Evolutionary conservation across 2,888 invertebrate species (phyloP).

Genomic region (Nemotelus nigrinus): DNA sequence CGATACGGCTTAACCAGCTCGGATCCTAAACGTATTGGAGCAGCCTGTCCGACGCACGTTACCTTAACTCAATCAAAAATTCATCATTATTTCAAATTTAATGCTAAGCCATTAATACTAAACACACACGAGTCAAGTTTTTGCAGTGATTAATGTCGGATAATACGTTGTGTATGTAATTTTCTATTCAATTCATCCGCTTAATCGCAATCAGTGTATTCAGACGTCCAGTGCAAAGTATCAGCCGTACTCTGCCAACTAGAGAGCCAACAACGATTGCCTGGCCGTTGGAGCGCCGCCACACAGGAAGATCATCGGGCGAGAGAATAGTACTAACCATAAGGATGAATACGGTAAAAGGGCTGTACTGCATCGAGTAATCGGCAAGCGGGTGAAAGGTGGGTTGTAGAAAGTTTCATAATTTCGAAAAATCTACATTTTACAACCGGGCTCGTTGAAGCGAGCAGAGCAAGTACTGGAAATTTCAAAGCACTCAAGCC

Average conservation of each 20-base stretch:
- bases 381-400: background rate
- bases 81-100: background rate
- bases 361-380: background rate
- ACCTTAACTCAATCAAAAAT: slow-evolving; percentile 5
- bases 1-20: too few relatives aligned
- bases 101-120: background rate
- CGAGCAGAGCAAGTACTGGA: too few relatives aligned
- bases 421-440: background rate
- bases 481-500: background rate
- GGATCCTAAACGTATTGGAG: too few relatives aligned
- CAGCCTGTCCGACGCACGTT: background rate
- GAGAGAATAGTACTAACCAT: too few relatives aligned
- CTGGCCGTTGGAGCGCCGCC: too few relatives aligned
- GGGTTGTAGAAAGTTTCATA: slow-evolving; percentile 12
- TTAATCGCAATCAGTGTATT: slow-evolving; percentile 18
- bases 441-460: too few relatives aligned
- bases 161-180: background rate
- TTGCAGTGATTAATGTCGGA: slow-evolving; percentile 5
- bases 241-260: background rate
- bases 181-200: slow-evolving; percentile 19
- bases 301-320: too few relatives aligned
- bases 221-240: slow-evolving; percentile 7
- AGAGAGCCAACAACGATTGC: background rate
- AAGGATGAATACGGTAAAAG: too few relatives aligned
- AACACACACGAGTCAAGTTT: background rate